Evolutionary conservation across 1,140 invertebrate genomes (phyloP).

Genomic region (Heterodera schachtii): DNA sequence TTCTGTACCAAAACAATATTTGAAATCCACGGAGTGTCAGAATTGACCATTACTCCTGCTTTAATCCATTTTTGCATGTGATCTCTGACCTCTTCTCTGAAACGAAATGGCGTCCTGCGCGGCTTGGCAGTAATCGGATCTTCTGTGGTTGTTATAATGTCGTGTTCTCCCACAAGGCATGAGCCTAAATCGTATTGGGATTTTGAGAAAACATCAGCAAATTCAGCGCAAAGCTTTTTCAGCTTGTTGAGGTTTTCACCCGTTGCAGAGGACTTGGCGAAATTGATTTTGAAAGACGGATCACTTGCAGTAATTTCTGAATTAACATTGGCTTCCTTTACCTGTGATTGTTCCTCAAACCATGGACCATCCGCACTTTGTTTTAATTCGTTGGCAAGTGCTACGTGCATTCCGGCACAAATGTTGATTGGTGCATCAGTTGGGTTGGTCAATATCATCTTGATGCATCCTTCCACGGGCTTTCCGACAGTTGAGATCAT

Average conservation of each 20-base stretch:
- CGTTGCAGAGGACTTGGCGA: neutral
- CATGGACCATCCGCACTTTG: neutral
- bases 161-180: neutral
- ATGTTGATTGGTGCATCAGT: neutral
- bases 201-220: constrained; percentile 11
- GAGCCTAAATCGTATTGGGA: constrained; percentile 16
- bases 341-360: neutral
- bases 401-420: neutral
- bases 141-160: constrained; percentile 12
- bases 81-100: neutral
- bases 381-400: neutral
- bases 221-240: constrained; percentile 8
- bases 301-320: no score
- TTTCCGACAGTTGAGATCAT: neutral
- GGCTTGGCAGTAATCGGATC: neutral
- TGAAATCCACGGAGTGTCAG: constrained; percentile 4
- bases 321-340: no score
- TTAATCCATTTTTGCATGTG: neutral
- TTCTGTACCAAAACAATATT: constrained; percentile 14
- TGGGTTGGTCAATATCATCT: neutral
- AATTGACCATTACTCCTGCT: constrained; percentile 1
- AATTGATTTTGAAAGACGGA: no score
- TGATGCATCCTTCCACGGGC: neutral
- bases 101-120: no score
- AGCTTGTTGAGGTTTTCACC: neutral